A percentile compares a stretch with the other conserved stretches of the same genome.
phyloP scores from a whole-genome alignment of 1,140 invertebrate genomes.

The Drosophila lowei region DNA sequence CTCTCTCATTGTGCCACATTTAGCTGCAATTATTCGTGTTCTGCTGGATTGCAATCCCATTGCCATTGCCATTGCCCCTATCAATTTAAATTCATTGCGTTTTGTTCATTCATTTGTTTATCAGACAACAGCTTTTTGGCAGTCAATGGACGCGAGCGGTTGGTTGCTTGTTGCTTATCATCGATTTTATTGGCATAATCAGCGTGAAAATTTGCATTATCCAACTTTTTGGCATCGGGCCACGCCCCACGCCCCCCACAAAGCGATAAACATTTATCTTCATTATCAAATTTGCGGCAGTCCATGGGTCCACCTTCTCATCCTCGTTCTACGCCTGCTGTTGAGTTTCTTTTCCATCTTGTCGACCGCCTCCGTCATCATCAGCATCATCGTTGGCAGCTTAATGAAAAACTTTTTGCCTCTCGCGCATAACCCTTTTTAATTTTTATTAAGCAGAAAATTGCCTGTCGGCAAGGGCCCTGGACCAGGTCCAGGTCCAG shows the following conservation, averaged over 20 bases:
- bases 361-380: constrained; percentile 36
- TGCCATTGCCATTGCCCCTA: constrained; percentile 19
- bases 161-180: constrained; percentile 68
- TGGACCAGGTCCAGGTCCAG: not conserved
- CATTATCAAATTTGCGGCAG: constrained; percentile 75
- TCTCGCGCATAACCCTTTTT: constrained; percentile 70
- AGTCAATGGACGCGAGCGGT: constrained; percentile 18
- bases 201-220: constrained; percentile 72
- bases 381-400: constrained; percentile 50
- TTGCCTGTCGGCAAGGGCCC: constrained; percentile 57
- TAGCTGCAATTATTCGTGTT: constrained; percentile 21
- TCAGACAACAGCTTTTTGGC: constrained; percentile 44
- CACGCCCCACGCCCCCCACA: constrained; percentile 49
- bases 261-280: constrained; percentile 79
- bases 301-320: not conserved
- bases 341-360: constrained; percentile 10
- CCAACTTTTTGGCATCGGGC: constrained; percentile 69
- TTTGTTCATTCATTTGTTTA: constrained; percentile 61
- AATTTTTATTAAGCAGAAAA: constrained; percentile 81
- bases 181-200: constrained; percentile 80
- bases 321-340: not conserved
- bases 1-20: constrained; percentile 8
- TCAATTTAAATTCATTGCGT: constrained; percentile 60
- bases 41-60: constrained; percentile 5
- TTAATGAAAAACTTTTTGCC: constrained; percentile 77